Percentiles rank a stretch among this genome's conserved stretches.
Conservation (phyloP, 53 echinoderm and acorn worm species). For the Apostichopus leukothele region DNA sequence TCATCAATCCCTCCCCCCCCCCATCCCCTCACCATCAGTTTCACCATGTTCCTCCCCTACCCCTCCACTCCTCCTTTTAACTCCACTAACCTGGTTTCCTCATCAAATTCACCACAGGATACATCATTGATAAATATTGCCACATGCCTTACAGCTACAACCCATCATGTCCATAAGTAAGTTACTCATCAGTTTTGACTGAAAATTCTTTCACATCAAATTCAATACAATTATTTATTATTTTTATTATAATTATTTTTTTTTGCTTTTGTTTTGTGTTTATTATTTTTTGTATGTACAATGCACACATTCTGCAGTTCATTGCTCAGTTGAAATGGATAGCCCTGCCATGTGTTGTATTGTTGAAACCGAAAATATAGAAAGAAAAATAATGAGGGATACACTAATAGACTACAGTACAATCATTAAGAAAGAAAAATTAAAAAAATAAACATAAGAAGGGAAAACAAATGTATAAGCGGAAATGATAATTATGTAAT, state of each 20-base stretch:
- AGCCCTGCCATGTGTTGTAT: too few species aligned
- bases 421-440: background rate
- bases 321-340: too few species aligned
- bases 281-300: too few species aligned
- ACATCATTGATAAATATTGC: slow-evolving; percentile 1
- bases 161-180: background rate
- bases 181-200: background rate
- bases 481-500: background rate
- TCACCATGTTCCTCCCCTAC: background rate
- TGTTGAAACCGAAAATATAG: background rate
- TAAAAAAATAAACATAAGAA: too few species aligned
- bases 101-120: background rate
- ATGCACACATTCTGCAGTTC: too few species aligned
- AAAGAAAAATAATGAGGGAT: background rate
- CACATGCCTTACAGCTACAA: background rate
- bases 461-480: background rate
- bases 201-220: background rate
- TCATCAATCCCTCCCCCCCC: background rate
- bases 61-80: background rate
- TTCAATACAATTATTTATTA: background rate
- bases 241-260: background rate
- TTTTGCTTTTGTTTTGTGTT: too few species aligned
- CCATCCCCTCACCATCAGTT: background rate
- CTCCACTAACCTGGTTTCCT: too few species aligned
- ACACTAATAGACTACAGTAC: background rate